Percentiles rank a stretch among this genome's conserved stretches.
These are phyloP conservation scores for Drosophila mercatorum DNA, from an alignment of 2,888 invertebrate genomes.

Conservation along the genomic window DNA sequence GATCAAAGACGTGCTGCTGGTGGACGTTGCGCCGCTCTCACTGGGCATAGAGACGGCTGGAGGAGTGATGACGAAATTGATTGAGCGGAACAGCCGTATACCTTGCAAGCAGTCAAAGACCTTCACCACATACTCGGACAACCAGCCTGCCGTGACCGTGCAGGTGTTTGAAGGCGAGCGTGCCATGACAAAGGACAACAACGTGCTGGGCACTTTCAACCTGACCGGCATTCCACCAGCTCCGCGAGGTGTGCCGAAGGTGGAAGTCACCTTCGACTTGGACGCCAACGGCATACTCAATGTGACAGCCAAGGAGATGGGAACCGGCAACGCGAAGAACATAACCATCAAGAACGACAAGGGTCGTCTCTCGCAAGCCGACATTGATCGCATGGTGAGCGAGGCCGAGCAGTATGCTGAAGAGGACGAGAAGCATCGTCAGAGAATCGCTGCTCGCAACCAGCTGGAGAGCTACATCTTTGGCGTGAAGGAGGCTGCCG, in stretches of 20 bases:
- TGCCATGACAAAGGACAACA: slow-evolving; percentile 97
- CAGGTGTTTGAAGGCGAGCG: slow-evolving; percentile 92
- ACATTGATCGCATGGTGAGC: slow-evolving; percentile 91
- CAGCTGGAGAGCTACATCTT: slow-evolving; percentile 89
- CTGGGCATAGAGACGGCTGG: slow-evolving; percentile 92
- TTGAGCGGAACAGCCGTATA: slow-evolving; percentile 90
- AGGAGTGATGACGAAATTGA: slow-evolving; percentile 92
- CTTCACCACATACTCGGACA: slow-evolving; percentile 93
- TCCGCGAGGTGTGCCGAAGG: slow-evolving; percentile 94
- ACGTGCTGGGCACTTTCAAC: slow-evolving; percentile 97
- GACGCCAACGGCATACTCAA: slow-evolving; percentile 98
- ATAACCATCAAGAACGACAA: slow-evolving; percentile 94
- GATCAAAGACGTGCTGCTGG: slow-evolving; percentile 90
- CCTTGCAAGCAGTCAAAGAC: slow-evolving; percentile 90
- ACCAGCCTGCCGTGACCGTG: slow-evolving; percentile 91
- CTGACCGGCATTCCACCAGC: slow-evolving; percentile 98
- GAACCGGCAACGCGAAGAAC: slow-evolving; percentile 89
- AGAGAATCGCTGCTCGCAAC: slow-evolving; percentile 89
- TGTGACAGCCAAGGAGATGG: slow-evolving; percentile 91
- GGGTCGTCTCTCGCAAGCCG: slow-evolving; percentile 91
- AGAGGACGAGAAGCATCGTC: slow-evolving; percentile 89
- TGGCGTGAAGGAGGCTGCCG: slow-evolving; percentile 88
- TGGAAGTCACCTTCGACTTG: slow-evolving; percentile 92
- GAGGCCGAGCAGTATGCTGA: slow-evolving; percentile 91
- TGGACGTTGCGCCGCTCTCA: slow-evolving; percentile 89